These are phyloP conservation scores for Meteorus sp. DNA, from an alignment of 1,140 invertebrate genomes.

Conservation along the genomic window DNA sequence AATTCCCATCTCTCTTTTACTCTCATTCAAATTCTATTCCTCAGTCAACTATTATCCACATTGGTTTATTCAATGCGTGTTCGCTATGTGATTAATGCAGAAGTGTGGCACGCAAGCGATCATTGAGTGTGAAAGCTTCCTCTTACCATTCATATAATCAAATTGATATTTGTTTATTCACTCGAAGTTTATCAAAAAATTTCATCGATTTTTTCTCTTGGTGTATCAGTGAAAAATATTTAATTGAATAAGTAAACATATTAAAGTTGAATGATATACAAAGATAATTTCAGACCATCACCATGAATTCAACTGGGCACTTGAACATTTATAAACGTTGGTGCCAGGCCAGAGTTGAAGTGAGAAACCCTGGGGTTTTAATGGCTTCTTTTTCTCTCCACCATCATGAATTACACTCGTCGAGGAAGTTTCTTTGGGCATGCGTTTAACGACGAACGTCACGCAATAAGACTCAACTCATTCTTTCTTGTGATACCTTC, in stretches of 20 bases:
- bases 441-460: constrained; percentile 28
- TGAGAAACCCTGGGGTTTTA: constrained; percentile 6
- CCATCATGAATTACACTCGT: constrained; percentile 23
- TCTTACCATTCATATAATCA: too few relatives aligned
- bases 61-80: constrained; percentile 13
- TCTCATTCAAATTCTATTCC: not conserved
- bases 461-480: constrained; percentile 20
- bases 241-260: not conserved
- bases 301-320: constrained; percentile 25
- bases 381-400: too few relatives aligned
- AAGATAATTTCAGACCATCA: not conserved
- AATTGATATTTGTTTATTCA: constrained; percentile 13
- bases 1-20: constrained; percentile 4
- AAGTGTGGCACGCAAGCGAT: constrained; percentile 9
- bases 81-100: constrained; percentile 17
- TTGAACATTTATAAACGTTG: constrained; percentile 28
- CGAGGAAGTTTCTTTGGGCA: constrained; percentile 23
- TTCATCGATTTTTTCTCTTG: not conserved
- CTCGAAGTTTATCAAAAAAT: constrained; percentile 9
- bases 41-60: not conserved
- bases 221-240: not conserved
- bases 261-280: not conserved
- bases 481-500: not conserved
- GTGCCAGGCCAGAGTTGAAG: not conserved
- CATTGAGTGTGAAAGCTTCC: constrained; percentile 15